These are phyloP conservation scores for Tigriopus japonicus DNA, from an alignment of 1,140 invertebrate species.

Conservation along the genomic window DNA sequence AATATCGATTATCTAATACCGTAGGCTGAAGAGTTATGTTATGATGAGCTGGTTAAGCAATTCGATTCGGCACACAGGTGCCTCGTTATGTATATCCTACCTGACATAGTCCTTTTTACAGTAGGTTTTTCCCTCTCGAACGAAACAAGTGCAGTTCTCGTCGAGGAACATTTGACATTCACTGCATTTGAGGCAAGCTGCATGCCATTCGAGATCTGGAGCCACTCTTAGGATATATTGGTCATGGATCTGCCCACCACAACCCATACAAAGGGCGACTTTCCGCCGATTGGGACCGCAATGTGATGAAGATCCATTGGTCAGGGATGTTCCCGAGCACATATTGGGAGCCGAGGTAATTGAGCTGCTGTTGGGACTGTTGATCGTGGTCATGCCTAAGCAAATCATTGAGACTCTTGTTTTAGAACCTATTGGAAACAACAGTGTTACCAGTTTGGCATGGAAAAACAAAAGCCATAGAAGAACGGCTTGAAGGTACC, in stretches of 20 bases:
- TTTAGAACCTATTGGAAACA: too few relatives aligned
- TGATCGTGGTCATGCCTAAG: too few relatives aligned
- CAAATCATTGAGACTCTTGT: too few relatives aligned
- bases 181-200: slow-evolving; percentile 83
- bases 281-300: not conserved
- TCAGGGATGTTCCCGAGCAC: too few relatives aligned
- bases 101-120: slow-evolving; percentile 96
- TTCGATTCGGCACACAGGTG: not conserved
- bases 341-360: too few relatives aligned
- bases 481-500: too few relatives aligned
- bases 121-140: slow-evolving; percentile 91
- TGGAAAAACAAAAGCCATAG: too few relatives aligned
- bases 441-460: too few relatives aligned
- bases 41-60: not conserved
- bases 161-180: slow-evolving; percentile 92
- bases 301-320: too few relatives aligned
- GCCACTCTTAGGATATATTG: slow-evolving; percentile 93
- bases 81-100: slow-evolving; percentile 33
- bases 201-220: slow-evolving; percentile 95
- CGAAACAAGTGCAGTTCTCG: slow-evolving; percentile 93
- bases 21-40: too few relatives aligned
- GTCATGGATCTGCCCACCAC: slow-evolving; percentile 87
- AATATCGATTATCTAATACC: too few relatives aligned
- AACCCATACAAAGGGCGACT: slow-evolving; percentile 64
- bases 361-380: too few relatives aligned